Conservation (phyloP, 1,140 invertebrate species). For the Euglossa dilemma region DNA sequence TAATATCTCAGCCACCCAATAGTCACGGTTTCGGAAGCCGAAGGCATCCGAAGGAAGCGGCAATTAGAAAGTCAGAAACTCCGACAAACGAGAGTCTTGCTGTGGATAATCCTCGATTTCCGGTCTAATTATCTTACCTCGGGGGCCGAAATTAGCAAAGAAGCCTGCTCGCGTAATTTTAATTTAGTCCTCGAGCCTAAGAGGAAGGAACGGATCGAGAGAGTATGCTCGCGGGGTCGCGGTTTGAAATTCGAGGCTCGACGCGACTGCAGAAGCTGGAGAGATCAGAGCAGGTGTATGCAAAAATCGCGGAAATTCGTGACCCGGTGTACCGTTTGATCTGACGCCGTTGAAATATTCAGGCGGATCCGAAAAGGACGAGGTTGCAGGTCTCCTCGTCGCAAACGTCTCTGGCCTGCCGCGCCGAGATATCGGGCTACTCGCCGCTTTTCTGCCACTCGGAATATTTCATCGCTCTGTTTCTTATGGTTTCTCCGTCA, state of each 20-base stretch:
- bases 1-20: neutral
- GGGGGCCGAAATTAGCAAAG: neutral
- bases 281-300: neutral
- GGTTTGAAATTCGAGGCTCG: neutral
- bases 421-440: slow-evolving; percentile 5
- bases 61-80: slow-evolving; percentile 2
- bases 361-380: neutral
- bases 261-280: too few species aligned
- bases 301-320: slow-evolving; percentile 9
- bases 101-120: neutral
- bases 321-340: neutral
- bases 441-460: neutral
- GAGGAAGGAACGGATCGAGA: neutral
- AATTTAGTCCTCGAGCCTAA: neutral
- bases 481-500: neutral
- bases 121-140: neutral
- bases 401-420: neutral
- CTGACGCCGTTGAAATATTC: slow-evolving; percentile 24
- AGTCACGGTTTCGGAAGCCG: neutral
- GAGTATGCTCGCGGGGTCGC: neutral
- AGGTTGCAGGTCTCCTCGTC: too few species aligned
- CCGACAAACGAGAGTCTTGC: neutral
- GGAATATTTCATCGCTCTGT: slow-evolving; percentile 21
- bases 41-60: neutral
- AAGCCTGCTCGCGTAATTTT: neutral